phyloP scores from a whole-genome alignment of 2,797 vertebrate genomes.

The Rhynchonycteris naso region DNA sequence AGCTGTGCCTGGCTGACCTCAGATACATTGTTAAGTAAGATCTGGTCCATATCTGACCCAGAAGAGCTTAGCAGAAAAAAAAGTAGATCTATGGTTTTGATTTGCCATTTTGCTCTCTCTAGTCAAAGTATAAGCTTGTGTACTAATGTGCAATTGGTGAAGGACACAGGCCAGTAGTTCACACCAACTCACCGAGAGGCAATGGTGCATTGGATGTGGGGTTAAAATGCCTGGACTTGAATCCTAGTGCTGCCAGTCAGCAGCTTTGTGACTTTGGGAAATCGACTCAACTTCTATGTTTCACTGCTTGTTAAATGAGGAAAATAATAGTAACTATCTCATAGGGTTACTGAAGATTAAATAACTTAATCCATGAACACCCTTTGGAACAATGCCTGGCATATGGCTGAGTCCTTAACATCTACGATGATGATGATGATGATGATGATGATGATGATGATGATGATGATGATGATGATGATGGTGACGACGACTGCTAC shows the following conservation, averaged over 20 bases:
- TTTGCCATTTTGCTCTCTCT: not conserved
- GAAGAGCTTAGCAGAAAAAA: not conserved
- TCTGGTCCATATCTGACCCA: not conserved
- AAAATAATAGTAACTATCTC: slow-evolving; percentile 50
- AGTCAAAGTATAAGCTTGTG: not conserved
- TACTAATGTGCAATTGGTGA: not conserved
- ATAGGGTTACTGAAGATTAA: slow-evolving; percentile 27
- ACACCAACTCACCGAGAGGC: not conserved
- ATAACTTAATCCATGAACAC: slow-evolving; percentile 23
- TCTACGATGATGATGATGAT: not conserved
- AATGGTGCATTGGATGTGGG: rapidly evolving
- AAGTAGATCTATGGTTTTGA: not conserved
- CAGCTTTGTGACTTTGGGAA: not conserved
- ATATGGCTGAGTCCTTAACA: not conserved
- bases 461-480: not conserved
- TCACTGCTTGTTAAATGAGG: slow-evolving; percentile 46
- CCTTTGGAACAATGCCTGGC: not conserved
- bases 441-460: not conserved
- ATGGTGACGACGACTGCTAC: not conserved
- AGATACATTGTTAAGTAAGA: not conserved
- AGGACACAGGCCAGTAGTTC: not conserved
- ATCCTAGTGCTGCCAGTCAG: not conserved
- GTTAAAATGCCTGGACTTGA: not conserved
- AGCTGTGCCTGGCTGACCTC: not conserved
- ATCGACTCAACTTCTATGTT: slow-evolving; percentile 32